Percentiles rank a stretch among this genome's conserved stretches.
phyloP scores from a whole-genome alignment of 2,797 vertebrate genomes.

The Micrastur ruficollis region DNA sequence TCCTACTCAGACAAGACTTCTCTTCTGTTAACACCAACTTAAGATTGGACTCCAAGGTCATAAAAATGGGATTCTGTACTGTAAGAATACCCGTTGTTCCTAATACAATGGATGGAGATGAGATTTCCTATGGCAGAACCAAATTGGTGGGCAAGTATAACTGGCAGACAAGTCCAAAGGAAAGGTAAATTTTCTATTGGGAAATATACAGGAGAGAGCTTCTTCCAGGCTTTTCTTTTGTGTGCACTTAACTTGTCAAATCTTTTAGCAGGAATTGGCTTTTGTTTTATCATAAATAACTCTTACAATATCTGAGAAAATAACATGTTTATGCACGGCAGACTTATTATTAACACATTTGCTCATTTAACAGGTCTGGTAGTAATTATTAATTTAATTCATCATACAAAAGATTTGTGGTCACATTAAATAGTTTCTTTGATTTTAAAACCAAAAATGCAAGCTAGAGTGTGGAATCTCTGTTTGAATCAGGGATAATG shows the following conservation, averaged over 20 bases:
- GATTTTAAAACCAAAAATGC: slow-evolving; percentile 1
- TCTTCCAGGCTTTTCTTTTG: neutral
- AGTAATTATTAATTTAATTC: slow-evolving; percentile 20
- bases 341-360: neutral
- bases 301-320: neutral
- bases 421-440: neutral
- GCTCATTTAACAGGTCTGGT: slow-evolving; percentile 17
- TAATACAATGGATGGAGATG: neutral
- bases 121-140: neutral
- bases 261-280: neutral
- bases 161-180: neutral
- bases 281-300: neutral
- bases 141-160: neutral
- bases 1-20: neutral
- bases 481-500: neutral
- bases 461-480: neutral
- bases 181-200: neutral
- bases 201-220: neutral
- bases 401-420: neutral
- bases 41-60: neutral
- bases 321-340: neutral
- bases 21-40: neutral
- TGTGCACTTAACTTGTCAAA: neutral
- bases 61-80: neutral
- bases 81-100: neutral